Evolutionary conservation across 2,797 vertebrate genomes (phyloP), one percentile per base, ranked within the genome.

Genomic region (Mormyrus hasselquistii): DNA sequence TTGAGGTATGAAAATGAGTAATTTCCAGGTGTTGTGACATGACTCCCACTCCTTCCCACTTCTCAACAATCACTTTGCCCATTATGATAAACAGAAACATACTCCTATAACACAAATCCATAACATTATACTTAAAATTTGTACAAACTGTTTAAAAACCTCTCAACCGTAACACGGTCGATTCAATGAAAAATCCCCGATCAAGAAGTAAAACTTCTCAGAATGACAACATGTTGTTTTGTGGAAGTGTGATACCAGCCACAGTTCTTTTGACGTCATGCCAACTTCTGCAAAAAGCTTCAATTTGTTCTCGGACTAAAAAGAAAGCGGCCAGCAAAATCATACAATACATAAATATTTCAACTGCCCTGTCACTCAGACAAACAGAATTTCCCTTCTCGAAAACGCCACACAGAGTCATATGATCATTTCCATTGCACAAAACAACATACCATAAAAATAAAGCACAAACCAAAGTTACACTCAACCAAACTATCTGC

Each of bases 1-100:
- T 92, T 91, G 65, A 89, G 84, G 87, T 91, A 90, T 90, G 91
- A 92, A 90, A 93, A 93, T 88, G 87, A 84, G 89, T 89, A 41
- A 87, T 52, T 59, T 55, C 88, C 57, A 57, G 52, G 55, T 53
- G 52, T 84, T 52, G 83, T 34, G 16, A 29, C 34, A 50, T 6
- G 59, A 86, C 88, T 92, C 29, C 90, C 25, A 88, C 91, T 86
- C 85, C 88, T 85, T 76, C 86, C 19, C 88, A 88, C 88, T 73
- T 88, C 82, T 88, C 89, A 83, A 34, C 22, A 73, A 50, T 82
- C 6, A 8, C 49, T 89, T n/a, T n/a, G 90, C 89, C 94, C 92
- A 92, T 85, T 91, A 69, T 65, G 90, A 90, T 88, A 87, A 87
- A 62, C 59, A 52, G 10, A 69, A 14, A 41, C 2, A 14, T 76